A percentile compares a stretch with the other conserved stretches of the same genome.
These are phyloP conservation scores for Phrynocephalus versicolor DNA, from an alignment of 2,113 vertebrate species.

Conservation along the genomic window DNA sequence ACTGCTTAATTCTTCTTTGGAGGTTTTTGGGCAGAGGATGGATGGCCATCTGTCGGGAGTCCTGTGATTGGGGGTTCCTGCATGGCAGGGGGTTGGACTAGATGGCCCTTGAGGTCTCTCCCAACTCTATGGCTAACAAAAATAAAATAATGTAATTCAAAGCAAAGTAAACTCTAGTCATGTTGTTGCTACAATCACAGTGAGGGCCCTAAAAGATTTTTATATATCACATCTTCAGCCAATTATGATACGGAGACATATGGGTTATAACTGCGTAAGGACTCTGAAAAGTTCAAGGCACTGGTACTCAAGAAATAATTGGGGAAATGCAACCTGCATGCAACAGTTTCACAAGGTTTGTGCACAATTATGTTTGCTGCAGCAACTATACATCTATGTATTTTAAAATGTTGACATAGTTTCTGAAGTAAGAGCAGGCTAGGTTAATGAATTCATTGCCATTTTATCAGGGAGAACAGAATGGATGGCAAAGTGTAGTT, in stretches of 20 bases:
- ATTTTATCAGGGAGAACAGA: neutral
- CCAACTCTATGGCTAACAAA: too few relatives aligned
- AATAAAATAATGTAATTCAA: neutral
- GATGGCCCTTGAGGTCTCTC: too few relatives aligned
- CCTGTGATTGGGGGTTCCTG: too few relatives aligned
- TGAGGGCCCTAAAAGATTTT: neutral
- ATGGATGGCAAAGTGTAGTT: conserved; percentile 7
- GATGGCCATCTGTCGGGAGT: too few relatives aligned
- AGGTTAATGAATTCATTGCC: conserved; percentile 14
- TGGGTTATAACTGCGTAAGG: conserved; percentile 32
- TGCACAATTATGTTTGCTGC: conserved; percentile 12
- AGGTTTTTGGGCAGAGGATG: too few relatives aligned
- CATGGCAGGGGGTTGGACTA: too few relatives aligned
- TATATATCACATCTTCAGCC: neutral
- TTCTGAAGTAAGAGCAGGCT: conserved; percentile 27
- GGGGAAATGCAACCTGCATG: conserved; percentile 9
- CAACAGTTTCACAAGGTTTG: neutral
- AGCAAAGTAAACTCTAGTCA: neutral
- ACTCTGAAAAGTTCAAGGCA: conserved; percentile 16
- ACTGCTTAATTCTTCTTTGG: too few relatives aligned
- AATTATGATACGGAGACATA: neutral
- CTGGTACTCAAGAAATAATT: conserved; percentile 8
- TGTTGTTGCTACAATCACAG: neutral
- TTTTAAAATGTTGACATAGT: conserved; percentile 19
- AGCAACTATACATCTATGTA: conserved; percentile 19